Base-by-base conservation (phyloP, 2,888 invertebrate genomes). In the Furcula furcula region DNA sequence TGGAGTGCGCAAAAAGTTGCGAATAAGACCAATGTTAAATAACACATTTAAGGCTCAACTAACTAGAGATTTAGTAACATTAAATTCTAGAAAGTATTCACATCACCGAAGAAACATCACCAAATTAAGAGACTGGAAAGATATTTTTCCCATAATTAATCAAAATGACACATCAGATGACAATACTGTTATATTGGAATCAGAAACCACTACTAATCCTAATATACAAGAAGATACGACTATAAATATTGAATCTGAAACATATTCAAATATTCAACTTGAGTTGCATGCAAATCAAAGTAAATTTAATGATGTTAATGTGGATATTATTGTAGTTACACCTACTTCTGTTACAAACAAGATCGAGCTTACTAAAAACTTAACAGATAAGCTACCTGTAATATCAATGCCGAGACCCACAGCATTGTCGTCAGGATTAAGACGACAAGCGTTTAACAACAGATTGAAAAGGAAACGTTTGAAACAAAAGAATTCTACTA, bases 381-480 rank as follows among this genome's bases (percentile, higher is more conserved):
- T 50, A 7, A 66, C 65, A 10, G 71, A 70, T 45, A 73, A 62
- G 34, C 53, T 69, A 12, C 46, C 33, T 44, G 31, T 61, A 3
- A 47, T 56, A 10, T 46, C 64, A 31, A 59, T 55, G 23, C 40
- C 55, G 14, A 69, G 59, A 47, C 66, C 71, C 34, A 52, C 50
- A 37, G 38, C 56, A 1, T 76, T 74, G 45, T 52, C 71, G 21
- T 61, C 74, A 13, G 74, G 70, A 42, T 55, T 77, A 46, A 67
- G 81, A 44, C 61, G 69, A 33, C 78, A 80, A 58, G 75, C 78
- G 28, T 74, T 74, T 32, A 76, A 76, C 35, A 78, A 82, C 40
- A 72, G 76, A 46, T 51, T 80, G 15, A 83, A 79, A 60, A 78
- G 73, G 44, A 86, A 83, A 58, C 73, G 81, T 18, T 47, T 78